Evolutionary conservation across 92 coral and sea anemone genomes (phyloP).

Genomic region (Pocillopora grandis): DNA sequence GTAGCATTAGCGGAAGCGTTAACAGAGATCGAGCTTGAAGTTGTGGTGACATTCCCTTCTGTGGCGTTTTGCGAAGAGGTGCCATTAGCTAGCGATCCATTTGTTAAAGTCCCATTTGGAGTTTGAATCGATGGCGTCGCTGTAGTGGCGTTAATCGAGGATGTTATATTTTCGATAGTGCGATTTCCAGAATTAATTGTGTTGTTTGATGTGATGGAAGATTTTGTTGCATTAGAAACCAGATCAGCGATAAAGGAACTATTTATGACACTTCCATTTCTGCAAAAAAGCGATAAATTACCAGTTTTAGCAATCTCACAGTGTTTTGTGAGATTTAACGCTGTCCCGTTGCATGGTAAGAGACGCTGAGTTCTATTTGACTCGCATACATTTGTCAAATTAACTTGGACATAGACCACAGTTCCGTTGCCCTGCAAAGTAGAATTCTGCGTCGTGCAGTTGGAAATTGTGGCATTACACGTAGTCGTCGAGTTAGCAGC

Average conservation of each 20-base stretch:
- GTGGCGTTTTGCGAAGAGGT: neutral
- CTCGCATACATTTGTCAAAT: constrained; percentile 66
- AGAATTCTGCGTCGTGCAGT: constrained; percentile 48
- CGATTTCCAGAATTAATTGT: constrained; percentile 27
- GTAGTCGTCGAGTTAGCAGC: constrained; percentile 48
- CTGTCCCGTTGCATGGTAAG: constrained; percentile 57
- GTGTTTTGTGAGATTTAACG: constrained; percentile 66
- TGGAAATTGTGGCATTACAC: constrained; percentile 58
- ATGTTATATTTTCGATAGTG: constrained; percentile 8
- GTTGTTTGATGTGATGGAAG: constrained; percentile 36
- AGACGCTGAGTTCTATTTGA: constrained; percentile 41
- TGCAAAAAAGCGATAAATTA: constrained; percentile 51
- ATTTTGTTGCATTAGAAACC: constrained; percentile 43
- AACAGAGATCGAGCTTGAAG: neutral
- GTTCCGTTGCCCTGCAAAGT: constrained; percentile 38
- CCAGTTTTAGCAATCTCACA: constrained; percentile 50
- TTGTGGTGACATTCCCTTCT: neutral
- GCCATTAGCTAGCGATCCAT: neutral
- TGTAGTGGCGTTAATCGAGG: constrained; percentile 1
- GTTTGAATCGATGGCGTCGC: neutral
- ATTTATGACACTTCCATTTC: constrained; percentile 48
- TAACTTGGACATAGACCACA: constrained; percentile 32
- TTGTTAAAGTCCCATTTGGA: constrained; percentile 11
- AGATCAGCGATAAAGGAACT: constrained; percentile 25
- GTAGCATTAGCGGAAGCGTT: constrained; percentile 6